These are phyloP conservation scores for Silurus asotus DNA, from an alignment of 2,113 vertebrate genomes.

Conservation along the genomic window DNA sequence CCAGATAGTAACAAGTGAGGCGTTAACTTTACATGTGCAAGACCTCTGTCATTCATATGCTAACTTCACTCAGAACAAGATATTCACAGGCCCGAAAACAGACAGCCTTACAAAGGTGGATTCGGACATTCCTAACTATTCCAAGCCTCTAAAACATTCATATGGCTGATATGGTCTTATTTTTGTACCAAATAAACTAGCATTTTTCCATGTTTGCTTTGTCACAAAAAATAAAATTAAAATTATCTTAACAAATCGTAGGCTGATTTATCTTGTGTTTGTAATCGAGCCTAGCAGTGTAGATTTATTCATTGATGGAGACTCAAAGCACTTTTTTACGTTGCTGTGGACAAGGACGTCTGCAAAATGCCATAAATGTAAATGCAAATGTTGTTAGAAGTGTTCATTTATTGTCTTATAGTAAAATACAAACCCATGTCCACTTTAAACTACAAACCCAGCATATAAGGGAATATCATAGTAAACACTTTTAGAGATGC, in stretches of 20 bases:
- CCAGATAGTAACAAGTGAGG: slow-evolving; percentile 69
- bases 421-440: not conserved
- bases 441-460: not conserved
- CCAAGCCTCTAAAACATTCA: slow-evolving; percentile 17
- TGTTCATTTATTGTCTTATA: not conserved
- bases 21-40: slow-evolving; percentile 62
- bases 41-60: slow-evolving; percentile 71
- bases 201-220: too few species aligned
- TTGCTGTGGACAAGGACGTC: too few species aligned
- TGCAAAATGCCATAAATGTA: too few species aligned
- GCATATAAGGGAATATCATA: not conserved
- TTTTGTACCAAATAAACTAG: not conserved
- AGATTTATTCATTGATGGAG: too few species aligned
- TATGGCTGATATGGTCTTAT: slow-evolving; percentile 13
- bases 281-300: too few species aligned
- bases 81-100: slow-evolving; percentile 58
- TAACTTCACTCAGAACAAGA: slow-evolving; percentile 65
- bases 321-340: too few species aligned
- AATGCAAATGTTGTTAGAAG: not conserved
- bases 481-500: not conserved
- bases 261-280: too few species aligned
- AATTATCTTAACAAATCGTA: too few species aligned
- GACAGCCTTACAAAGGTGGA: slow-evolving; percentile 38
- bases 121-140: slow-evolving; percentile 22
- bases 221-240: too few species aligned